Evolutionary conservation across 2,888 invertebrate genomes (phyloP), one percentile per base, ranked within the genome.

Genomic region (Philaethria dido): DNA sequence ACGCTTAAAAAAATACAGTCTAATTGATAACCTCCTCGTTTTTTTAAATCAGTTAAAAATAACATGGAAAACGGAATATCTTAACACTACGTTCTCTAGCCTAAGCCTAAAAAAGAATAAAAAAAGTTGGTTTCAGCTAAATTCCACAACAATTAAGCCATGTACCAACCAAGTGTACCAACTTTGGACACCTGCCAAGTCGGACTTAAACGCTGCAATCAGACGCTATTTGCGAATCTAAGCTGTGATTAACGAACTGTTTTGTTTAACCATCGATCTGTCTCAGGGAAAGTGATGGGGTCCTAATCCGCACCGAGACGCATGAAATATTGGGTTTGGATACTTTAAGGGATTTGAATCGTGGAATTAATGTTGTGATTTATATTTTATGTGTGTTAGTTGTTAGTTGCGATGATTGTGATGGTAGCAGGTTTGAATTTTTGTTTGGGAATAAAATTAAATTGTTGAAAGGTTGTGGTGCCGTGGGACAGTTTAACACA

Each of bases 201-300:
- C 57, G 29, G n/a, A 55, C 64, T 55, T 64, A 69, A 68, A 70
- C 63, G 62, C 57, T 50, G 69, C 62, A 66, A 67, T 69, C 52
- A 22, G 52, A 60, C 71, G 66, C 73, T 76, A 72, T 76, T 75
- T 76, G 72, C 66, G 69, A 69, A 69, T 72, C 75, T 74, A 74
- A 62, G 66, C 36, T 36, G 62, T 72, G 73, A 77, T 74, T 72
- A 73, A 57, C 57, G 22, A 42, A 75, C 70, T 45, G 57, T 64
- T 68, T 67, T 62, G 64, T 65, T 62, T 64, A 57, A 55, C 50
- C 39, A 68, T 68, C 68, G 57, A 65, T 54, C 42, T 57, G 48
- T 66, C 59, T 44, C 64, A 36, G 62, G 14, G 63, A 47, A 52
- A 62, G 25, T 59, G 39, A 44, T 48, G 57, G 42, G 39, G 66